A percentile compares a stretch with the other conserved stretches of the same genome.
Conservation (phyloP, 2,113 vertebrate genomes). For the Phylloscopus trochiloides region DNA sequence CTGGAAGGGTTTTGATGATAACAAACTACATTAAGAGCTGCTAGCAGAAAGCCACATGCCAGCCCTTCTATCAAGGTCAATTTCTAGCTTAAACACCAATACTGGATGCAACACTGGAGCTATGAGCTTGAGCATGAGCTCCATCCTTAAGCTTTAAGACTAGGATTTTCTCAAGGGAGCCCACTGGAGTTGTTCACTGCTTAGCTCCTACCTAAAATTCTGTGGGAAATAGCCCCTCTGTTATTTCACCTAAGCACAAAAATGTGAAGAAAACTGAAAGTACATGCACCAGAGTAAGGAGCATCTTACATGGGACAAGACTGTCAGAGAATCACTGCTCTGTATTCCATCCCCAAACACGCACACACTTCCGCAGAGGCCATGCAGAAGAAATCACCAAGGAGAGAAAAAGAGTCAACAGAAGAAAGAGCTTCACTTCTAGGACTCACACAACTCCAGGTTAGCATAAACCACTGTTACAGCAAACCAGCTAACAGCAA, state of each 20-base stretch:
- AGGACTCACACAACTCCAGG: neutral
- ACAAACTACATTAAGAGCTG: neutral
- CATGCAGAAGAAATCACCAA: neutral
- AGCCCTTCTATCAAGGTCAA: neutral
- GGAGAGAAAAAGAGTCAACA: neutral
- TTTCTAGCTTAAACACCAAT: neutral
- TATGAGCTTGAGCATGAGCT: neutral
- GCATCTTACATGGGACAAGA: neutral
- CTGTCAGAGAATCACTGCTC: neutral
- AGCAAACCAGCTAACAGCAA: constrained; percentile 14
- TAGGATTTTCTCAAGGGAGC: neutral
- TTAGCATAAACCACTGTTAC: neutral
- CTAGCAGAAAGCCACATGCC: neutral
- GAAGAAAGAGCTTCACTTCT: neutral
- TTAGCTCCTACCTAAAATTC: neutral
- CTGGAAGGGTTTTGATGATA: neutral
- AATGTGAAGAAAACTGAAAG: neutral
- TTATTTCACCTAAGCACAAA: neutral
- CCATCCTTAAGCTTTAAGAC: neutral
- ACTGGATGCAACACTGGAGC: neutral
- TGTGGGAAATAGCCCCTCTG: neutral
- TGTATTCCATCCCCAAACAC: neutral
- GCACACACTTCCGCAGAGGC: neutral
- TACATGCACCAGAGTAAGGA: neutral
- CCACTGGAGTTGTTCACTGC: neutral